Evolutionary conservation across 2,888 invertebrate species (phyloP).

Genomic region (Dicyrtomina minuta): DNA sequence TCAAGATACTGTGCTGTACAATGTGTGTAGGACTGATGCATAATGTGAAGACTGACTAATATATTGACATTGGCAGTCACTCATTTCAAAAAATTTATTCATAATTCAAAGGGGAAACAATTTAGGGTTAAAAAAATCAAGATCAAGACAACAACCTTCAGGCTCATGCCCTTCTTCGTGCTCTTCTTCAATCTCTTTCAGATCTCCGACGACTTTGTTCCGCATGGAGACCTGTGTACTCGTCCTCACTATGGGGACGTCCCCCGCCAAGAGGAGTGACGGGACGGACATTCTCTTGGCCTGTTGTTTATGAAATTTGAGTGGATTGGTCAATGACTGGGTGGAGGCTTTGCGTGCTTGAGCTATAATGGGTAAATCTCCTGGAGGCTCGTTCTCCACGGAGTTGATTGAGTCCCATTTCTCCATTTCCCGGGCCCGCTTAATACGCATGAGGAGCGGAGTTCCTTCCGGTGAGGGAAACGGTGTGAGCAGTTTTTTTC

Average conservation of each 20-base stretch:
- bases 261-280: slow-evolving; percentile 9
- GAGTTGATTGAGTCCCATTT: slow-evolving; percentile 54
- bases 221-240: slow-evolving; percentile 11
- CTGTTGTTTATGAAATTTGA: slow-evolving; percentile 13
- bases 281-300: slow-evolving; percentile 33
- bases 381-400: neutral
- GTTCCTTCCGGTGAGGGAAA: slow-evolving; percentile 52
- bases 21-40: too few relatives aligned
- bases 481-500: slow-evolving; percentile 28
- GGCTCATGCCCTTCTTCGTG: too few relatives aligned
- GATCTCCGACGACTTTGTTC: slow-evolving; percentile 27
- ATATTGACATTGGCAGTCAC: too few relatives aligned
- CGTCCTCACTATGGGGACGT: slow-evolving; percentile 7
- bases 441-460: slow-evolving; percentile 58
- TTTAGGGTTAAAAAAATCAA: too few relatives aligned
- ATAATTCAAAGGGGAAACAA: too few relatives aligned
- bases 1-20: neutral
- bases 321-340: slow-evolving; percentile 25
- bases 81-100: too few relatives aligned
- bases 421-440: slow-evolving; percentile 57
- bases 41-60: too few relatives aligned
- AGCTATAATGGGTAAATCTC: neutral
- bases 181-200: slow-evolving; percentile 51
- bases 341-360: slow-evolving; percentile 24
- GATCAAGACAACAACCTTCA: neutral